Conservation (phyloP, 2,113 vertebrate species). For the Callithrix jacchus region DNA sequence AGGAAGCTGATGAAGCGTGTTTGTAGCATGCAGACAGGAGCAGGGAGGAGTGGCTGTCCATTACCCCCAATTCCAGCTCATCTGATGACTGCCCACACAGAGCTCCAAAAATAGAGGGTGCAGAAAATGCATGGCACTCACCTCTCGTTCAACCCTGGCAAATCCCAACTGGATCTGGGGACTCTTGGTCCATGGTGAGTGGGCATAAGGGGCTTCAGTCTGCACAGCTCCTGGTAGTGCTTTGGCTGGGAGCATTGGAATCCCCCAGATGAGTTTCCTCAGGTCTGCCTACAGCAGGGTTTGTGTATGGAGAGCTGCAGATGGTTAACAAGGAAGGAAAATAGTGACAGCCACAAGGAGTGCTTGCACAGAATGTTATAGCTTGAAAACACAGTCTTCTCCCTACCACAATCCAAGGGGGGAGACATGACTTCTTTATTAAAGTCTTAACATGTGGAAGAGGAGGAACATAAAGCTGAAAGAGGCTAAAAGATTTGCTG, state of each 20-base stretch:
- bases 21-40: slow-evolving; percentile 23
- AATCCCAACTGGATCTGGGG: neutral
- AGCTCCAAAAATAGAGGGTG: neutral
- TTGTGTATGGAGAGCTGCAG: neutral
- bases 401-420: neutral
- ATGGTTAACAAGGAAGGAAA: neutral
- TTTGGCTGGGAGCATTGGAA: neutral
- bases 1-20: slow-evolving; percentile 52
- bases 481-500: neutral
- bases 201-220: neutral
- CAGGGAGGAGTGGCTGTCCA: neutral
- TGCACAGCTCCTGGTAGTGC: neutral
- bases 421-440: neutral
- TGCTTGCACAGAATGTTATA: neutral
- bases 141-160: neutral
- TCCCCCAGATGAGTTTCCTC: neutral
- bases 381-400: neutral
- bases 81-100: neutral
- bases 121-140: neutral
- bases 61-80: neutral
- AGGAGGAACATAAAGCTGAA: neutral
- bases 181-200: neutral
- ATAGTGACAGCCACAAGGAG: neutral
- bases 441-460: neutral
- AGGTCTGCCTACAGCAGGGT: neutral